phyloP scores from a whole-genome alignment of 2,113 vertebrate genomes.

The Gnathonemus longibarbis region DNA sequence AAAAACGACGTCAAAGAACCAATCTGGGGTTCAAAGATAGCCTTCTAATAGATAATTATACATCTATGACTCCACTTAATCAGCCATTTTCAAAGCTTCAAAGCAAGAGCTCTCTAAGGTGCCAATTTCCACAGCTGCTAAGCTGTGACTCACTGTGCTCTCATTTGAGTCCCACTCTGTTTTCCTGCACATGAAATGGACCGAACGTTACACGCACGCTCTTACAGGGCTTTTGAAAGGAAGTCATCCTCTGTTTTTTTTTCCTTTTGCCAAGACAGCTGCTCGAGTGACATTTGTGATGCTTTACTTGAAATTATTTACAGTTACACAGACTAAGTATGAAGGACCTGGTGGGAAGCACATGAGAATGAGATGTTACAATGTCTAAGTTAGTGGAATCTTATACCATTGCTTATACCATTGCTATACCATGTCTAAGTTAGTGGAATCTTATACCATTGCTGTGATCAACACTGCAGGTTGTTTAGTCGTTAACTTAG shows the following conservation, averaged over 20 bases:
- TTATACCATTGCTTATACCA: not conserved
- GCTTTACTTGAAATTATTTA: not conserved
- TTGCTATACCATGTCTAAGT: not conserved
- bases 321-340: not conserved
- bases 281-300: not conserved
- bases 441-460: not conserved
- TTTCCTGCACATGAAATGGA: not conserved
- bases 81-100: constrained; percentile 18
- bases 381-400: not conserved
- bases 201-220: not conserved
- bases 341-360: not conserved
- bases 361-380: not conserved
- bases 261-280: not conserved
- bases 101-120: not conserved
- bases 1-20: too few relatives aligned
- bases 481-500: not conserved
- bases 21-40: not conserved
- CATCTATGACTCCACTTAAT: constrained; percentile 19
- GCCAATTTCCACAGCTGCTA: constrained; percentile 14
- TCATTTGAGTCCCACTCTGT: not conserved
- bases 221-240: not conserved
- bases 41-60: constrained; percentile 22
- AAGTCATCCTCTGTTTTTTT: not conserved
- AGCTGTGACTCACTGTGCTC: constrained; percentile 14
- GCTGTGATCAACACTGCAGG: not conserved